Conservation (phyloP, 2,797 vertebrate species). For the Rhinophrynus dorsalis region DNA sequence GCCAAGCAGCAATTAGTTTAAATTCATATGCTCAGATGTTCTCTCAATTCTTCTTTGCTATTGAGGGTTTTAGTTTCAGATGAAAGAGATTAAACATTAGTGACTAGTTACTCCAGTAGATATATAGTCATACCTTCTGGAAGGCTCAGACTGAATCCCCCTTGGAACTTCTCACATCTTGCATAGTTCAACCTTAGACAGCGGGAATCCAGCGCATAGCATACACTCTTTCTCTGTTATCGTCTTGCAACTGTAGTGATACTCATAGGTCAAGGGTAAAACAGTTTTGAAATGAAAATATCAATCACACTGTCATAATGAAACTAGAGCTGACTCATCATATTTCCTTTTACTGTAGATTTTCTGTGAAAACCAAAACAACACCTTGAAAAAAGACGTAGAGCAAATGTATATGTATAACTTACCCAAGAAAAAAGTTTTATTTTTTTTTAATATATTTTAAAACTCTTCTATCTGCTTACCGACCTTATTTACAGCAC, state of each 20-base stretch:
- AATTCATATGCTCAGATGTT: constrained; percentile 66
- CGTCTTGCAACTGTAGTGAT: constrained; percentile 67
- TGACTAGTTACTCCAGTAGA: constrained; percentile 39
- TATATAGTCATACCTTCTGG: constrained; percentile 37
- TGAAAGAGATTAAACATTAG: constrained; percentile 56
- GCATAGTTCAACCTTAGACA: constrained; percentile 33
- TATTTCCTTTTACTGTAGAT: constrained; percentile 43
- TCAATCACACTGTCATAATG: constrained; percentile 59
- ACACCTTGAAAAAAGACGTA: no score
- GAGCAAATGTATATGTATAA: background rate
- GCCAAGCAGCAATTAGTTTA: constrained; percentile 73
- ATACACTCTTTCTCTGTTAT: constrained; percentile 52
- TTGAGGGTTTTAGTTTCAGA: constrained; percentile 62
- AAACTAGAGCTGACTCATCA: constrained; percentile 50
- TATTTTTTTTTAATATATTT: background rate
- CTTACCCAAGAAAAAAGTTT: background rate
- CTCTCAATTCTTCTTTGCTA: constrained; percentile 62
- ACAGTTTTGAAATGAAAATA: constrained; percentile 62
- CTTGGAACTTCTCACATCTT: constrained; percentile 33
- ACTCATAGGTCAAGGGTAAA: constrained; percentile 57
- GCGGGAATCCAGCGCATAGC: constrained; percentile 54
- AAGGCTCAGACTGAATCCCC: constrained; percentile 42
- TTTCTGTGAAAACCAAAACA: constrained; percentile 21
- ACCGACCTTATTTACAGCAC: no score
- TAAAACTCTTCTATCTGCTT: no score